Evolutionary conservation across 2,888 invertebrate genomes (phyloP).

Genomic region (Linnaemya tessellans): DNA sequence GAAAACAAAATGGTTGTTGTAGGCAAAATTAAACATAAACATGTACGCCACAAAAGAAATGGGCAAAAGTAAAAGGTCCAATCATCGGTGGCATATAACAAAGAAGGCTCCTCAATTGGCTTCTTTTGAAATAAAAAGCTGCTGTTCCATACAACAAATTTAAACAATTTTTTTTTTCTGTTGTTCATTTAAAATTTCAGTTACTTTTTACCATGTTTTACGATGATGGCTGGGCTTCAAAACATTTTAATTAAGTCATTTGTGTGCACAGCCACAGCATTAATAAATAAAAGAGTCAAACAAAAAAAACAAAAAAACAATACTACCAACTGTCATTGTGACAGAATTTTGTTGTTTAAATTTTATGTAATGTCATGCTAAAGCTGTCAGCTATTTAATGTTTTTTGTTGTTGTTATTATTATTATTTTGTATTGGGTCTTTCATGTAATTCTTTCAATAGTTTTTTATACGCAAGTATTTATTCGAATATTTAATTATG

Average conservation of each 20-base stretch:
- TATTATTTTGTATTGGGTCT: conserved; percentile 24
- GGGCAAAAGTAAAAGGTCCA: conserved; percentile 44
- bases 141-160: conserved; percentile 15
- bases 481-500: conserved; percentile 51
- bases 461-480: conserved; percentile 13
- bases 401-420: conserved; percentile 2
- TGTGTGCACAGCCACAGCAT: conserved; percentile 54
- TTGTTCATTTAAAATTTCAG: conserved; percentile 24
- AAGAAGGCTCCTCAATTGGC: conserved; percentile 50
- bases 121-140: conserved; percentile 34
- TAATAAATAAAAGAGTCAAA: conserved; percentile 31
- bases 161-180: conserved; percentile 3
- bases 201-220: conserved; percentile 31
- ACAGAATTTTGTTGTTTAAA: conserved; percentile 57
- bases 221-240: conserved; percentile 54
- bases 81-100: conserved; percentile 30
- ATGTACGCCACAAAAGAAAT: conserved; percentile 17
- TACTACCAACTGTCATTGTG: conserved; percentile 72
- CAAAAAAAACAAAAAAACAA: conserved; percentile 11
- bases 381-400: conserved; percentile 70
- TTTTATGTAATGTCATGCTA: conserved; percentile 69
- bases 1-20: conserved; percentile 48
- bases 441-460: conserved; percentile 23
- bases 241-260: conserved; percentile 81
- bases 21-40: conserved; percentile 23